These are phyloP conservation scores for Anolis carolinensis DNA, from an alignment of 2,113 vertebrate species.

Conservation along the genomic window DNA sequence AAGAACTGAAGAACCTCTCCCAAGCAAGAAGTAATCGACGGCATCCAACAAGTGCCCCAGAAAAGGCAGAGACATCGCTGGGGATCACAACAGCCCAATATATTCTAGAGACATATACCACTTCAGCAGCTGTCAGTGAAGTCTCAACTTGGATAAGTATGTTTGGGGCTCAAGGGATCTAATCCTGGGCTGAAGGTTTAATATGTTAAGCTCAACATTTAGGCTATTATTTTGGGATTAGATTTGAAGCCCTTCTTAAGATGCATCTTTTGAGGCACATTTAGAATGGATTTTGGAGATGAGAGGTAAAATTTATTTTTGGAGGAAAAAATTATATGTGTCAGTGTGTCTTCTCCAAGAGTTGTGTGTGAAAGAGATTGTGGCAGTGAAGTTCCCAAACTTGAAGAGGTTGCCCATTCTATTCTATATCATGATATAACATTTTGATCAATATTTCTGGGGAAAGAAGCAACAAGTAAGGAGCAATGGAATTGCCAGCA, in stretches of 20 bases:
- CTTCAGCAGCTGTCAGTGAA: slow-evolving; percentile 9
- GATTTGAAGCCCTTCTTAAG: not conserved
- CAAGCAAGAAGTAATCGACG: slow-evolving; percentile 51
- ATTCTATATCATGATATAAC: not conserved
- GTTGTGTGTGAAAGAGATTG: too few species aligned
- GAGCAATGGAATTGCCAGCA: not conserved
- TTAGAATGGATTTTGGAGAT: not conserved
- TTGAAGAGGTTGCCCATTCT: too few species aligned
- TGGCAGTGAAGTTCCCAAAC: too few species aligned
- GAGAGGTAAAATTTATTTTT: not conserved
- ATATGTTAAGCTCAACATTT: not conserved
- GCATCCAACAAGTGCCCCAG: not conserved
- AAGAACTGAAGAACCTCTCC: slow-evolving; percentile 71
- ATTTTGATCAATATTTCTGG: not conserved
- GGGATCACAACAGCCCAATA: slow-evolving; percentile 33
- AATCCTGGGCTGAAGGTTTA: not conserved
- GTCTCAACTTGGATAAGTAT: slow-evolving; percentile 47
- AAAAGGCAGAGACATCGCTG: slow-evolving; percentile 37
- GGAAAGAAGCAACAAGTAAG: not conserved
- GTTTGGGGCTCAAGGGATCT: not conserved
- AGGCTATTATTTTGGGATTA: not conserved
- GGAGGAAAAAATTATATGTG: too few species aligned
- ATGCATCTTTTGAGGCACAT: not conserved
- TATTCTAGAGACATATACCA: not conserved
- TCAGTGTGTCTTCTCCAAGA: too few species aligned